These are phyloP conservation scores for Melanargia galathea DNA, from an alignment of 2,888 invertebrate species.

Conservation along the genomic window DNA sequence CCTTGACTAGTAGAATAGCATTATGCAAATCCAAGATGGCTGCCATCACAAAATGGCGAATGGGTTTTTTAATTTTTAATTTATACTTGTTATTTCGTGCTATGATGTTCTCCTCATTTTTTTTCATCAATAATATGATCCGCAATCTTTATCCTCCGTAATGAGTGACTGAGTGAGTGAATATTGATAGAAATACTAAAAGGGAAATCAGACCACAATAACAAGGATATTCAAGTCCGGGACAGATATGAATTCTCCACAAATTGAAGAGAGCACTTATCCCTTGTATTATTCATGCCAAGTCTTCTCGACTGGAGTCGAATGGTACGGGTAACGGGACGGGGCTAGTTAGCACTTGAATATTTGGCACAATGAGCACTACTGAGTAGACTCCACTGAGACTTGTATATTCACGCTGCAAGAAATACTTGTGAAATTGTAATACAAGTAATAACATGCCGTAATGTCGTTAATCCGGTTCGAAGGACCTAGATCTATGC, in stretches of 20 bases:
- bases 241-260: constrained; percentile 13
- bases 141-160: too few relatives aligned
- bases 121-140: too few relatives aligned
- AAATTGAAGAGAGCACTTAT: constrained; percentile 32
- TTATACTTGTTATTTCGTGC: too few relatives aligned
- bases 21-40: too few relatives aligned
- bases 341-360: constrained; percentile 37
- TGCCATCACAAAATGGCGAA: too few relatives aligned
- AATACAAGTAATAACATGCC: not conserved
- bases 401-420: not conserved
- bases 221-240: not conserved
- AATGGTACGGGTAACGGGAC: constrained; percentile 20
- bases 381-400: constrained; percentile 21
- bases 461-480: not conserved
- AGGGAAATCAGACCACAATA: not conserved
- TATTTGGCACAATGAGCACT: constrained; percentile 35
- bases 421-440: not conserved
- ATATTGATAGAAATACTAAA: too few relatives aligned
- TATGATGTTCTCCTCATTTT: too few relatives aligned
- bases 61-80: too few relatives aligned
- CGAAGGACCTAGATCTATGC: not conserved
- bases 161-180: too few relatives aligned
- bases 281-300: constrained; percentile 34
- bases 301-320: constrained; percentile 22
- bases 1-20: too few relatives aligned